Conservation (phyloP, 2,888 invertebrate genomes). For the Hypselothyrea guttata region DNA sequence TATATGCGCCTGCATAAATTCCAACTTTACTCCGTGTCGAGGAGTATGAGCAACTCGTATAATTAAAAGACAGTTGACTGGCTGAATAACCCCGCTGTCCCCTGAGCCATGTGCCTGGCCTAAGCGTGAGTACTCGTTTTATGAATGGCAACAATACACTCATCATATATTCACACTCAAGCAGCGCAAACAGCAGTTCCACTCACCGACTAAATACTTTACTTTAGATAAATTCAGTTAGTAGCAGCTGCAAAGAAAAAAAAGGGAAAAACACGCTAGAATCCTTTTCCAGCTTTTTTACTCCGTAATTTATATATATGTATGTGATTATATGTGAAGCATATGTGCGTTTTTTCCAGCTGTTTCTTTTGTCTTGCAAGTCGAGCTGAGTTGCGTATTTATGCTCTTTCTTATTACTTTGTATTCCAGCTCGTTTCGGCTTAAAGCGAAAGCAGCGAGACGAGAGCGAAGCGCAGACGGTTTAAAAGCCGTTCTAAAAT, state of each 20-base stretch:
- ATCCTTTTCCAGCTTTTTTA: slow-evolving; percentile 28
- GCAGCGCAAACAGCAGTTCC: slow-evolving; percentile 38
- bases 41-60: slow-evolving; percentile 40
- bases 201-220: slow-evolving; percentile 10
- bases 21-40: neutral
- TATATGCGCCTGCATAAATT: slow-evolving; percentile 51
- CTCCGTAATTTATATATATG: slow-evolving; percentile 21
- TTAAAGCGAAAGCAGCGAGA: slow-evolving; percentile 23
- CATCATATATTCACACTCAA: slow-evolving; percentile 4
- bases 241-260: slow-evolving; percentile 1
- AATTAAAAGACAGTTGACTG: slow-evolving; percentile 69
- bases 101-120: neutral
- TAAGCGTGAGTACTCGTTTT: neutral
- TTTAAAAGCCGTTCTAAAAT: slow-evolving; percentile 60
- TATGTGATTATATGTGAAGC: slow-evolving; percentile 52
- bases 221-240: slow-evolving; percentile 18
- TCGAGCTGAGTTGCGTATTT: slow-evolving; percentile 24
- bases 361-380: slow-evolving; percentile 41
- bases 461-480: slow-evolving; percentile 16
- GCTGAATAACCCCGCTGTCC: slow-evolving; percentile 21
- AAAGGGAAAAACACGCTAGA: neutral
- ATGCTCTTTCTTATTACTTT: slow-evolving; percentile 24
- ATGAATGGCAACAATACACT: slow-evolving; percentile 1
- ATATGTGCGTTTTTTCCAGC: slow-evolving; percentile 29
- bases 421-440: slow-evolving; percentile 15